Base-by-base conservation (phyloP, 2,113 vertebrate species). In the Galbula dea region DNA sequence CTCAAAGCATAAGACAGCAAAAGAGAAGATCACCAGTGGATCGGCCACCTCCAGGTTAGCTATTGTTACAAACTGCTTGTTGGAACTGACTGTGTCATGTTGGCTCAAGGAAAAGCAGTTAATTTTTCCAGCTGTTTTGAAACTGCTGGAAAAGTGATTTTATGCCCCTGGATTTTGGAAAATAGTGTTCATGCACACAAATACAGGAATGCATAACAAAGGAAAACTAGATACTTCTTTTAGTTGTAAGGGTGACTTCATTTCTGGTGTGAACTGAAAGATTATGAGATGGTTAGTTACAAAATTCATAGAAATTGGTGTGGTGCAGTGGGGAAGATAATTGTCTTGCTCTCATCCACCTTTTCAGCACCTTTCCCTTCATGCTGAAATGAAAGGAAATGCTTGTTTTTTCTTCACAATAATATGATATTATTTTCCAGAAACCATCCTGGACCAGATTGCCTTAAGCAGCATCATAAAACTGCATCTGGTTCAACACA, bases 351-450 rank as follows among this genome's bases (percentile, higher is more conserved):
- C 34, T 71, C 78, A 30, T 76, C 30, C 16, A 75, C 85, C 71
- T 91, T 85, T 87, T 91, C 82, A 85, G 52, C 71, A 52, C 39
- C 0, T 1, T 84, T 91, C 36, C 14, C 24, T 85, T 79, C 54
- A 45, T 32, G 30, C 62, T 0, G 0, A 89, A 85, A 79, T 26
- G 21, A 78, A 90, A 92, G 57, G 57, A 94, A 92, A 71, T 59
- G 22, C 0, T 74, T 83, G n/a, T 88, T 62, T 29, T 48, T 58
- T 55, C 19, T 87, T 89, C 78, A 77, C 43, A 80, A 55, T 61
- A 82, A 65, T 29, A 69, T 14, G 43, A 88, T 93, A 72, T 71
- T 82, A 67, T 91, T 91, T 89, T 83, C 86, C 86, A 93, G 91
- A 89, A 88, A 85, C 21, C 21, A 24, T 88, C 67, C 67, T 72